Evolutionary conservation across 2,888 invertebrate genomes (phyloP).

Genomic region (Nemotelus nigrinus): DNA sequence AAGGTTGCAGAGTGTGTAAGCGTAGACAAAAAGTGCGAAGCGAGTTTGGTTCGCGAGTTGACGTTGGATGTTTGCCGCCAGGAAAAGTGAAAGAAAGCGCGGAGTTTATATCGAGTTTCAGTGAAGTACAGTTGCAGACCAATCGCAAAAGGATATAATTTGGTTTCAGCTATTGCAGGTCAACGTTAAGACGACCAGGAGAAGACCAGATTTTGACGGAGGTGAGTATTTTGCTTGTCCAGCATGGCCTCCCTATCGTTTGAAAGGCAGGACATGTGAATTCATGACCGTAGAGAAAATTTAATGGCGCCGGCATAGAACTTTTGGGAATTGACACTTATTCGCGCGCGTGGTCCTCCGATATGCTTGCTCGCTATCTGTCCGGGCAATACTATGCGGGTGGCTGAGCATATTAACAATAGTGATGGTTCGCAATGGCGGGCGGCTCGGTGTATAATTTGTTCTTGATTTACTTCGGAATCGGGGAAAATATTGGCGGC

Average conservation of each 20-base stretch:
- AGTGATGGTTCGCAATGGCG: not conserved
- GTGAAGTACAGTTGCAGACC: constrained; percentile 6
- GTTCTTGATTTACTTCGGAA: not conserved
- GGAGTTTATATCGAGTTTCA: not conserved
- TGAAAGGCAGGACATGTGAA: too few relatives aligned
- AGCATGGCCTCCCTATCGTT: too few relatives aligned
- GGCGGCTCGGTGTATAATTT: not conserved
- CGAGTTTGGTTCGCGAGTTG: constrained; percentile 21
- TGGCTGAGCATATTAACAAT: not conserved
- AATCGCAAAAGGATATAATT: constrained; percentile 19
- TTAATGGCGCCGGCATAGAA: constrained; percentile 40
- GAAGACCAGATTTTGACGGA: not conserved
- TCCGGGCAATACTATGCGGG: constrained; percentile 10
- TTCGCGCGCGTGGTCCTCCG: constrained; percentile 35
- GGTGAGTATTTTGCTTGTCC: constrained; percentile 10
- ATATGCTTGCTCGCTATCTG: not conserved
- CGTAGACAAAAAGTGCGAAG: constrained; percentile 5
- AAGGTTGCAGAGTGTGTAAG: not conserved
- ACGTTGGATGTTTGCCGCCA: constrained; percentile 10
- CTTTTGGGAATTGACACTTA: constrained; percentile 22
- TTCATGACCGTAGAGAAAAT: not conserved
- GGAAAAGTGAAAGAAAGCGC: constrained; percentile 20
- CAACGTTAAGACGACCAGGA: not conserved
- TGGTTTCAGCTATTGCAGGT: not conserved
- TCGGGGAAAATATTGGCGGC: not conserved